Conservation (phyloP, 2,888 invertebrate genomes). For the Cremastinae sp. region DNA sequence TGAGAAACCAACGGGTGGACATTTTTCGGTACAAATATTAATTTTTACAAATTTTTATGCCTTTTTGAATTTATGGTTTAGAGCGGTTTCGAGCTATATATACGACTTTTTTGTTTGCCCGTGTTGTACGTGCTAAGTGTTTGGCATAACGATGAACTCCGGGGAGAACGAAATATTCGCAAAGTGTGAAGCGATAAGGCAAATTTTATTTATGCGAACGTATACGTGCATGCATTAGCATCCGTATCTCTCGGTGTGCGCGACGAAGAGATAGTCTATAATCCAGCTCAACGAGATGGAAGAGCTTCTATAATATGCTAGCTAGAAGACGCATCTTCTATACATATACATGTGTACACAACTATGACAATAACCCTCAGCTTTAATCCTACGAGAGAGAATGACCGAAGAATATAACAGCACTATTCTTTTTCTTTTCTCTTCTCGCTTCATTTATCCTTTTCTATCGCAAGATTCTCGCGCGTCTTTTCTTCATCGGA, state of each 20-base stretch:
- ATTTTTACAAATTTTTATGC: no score
- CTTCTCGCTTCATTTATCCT: constrained; percentile 11
- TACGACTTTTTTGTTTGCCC: constrained; percentile 3
- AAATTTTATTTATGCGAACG: constrained; percentile 5
- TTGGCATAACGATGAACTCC: constrained; percentile 15
- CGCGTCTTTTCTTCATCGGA: constrained; percentile 7
- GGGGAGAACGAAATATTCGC: constrained; percentile 18
- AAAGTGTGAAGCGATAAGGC: constrained; percentile 23
- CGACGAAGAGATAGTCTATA: constrained; percentile 52
- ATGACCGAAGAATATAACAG: constrained; percentile 41
- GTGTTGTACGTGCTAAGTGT: constrained; percentile 14
- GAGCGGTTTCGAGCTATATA: neutral
- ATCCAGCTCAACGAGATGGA: constrained; percentile 49
- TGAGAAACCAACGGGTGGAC: no score
- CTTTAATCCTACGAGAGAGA: constrained; percentile 45
- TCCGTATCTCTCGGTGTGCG: constrained; percentile 44
- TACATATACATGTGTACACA: constrained; percentile 27
- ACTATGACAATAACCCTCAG: constrained; percentile 49
- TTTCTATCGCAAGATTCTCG: constrained; percentile 17
- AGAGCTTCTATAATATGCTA: constrained; percentile 46
- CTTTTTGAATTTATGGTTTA: no score
- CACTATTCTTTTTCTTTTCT: neutral
- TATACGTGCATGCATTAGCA: constrained; percentile 31
- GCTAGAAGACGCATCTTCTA: neutral
- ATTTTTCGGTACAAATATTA: no score